phyloP scores from a whole-genome alignment of 2,113 vertebrate genomes.

The Toxostoma redivivum region DNA sequence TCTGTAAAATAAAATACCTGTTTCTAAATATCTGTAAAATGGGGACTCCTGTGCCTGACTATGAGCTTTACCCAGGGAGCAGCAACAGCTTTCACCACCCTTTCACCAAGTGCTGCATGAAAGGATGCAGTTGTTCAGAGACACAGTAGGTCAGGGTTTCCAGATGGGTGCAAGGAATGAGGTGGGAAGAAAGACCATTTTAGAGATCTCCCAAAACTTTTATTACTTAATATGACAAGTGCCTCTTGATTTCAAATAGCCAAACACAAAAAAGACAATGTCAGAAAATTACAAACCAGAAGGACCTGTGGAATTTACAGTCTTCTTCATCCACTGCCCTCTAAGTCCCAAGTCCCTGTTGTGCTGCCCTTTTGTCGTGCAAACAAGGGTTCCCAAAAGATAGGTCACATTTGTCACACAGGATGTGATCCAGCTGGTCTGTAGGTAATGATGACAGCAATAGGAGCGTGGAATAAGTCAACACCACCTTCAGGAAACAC shows the following conservation, averaged over 20 bases:
- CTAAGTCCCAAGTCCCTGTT: not conserved
- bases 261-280: not conserved
- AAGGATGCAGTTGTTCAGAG: not conserved
- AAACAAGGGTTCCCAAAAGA: not conserved
- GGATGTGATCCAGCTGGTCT: not conserved
- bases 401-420: not conserved
- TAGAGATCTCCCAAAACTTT: not conserved
- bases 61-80: not conserved
- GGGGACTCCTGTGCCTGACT: not conserved
- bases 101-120: not conserved
- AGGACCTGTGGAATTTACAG: not conserved
- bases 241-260: not conserved
- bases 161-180: not conserved
- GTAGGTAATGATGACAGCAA: not conserved
- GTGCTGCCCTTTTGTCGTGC: not conserved
- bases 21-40: not conserved
- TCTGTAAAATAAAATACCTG: not conserved
- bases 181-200: not conserved
- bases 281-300: not conserved
- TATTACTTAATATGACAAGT: not conserved
- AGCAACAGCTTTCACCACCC: not conserved
- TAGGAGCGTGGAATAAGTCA: not conserved
- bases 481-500: not conserved
- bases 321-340: not conserved
- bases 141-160: not conserved